Base-by-base conservation (phyloP, 2,797 vertebrate species). In the Bradypus variegatus region DNA sequence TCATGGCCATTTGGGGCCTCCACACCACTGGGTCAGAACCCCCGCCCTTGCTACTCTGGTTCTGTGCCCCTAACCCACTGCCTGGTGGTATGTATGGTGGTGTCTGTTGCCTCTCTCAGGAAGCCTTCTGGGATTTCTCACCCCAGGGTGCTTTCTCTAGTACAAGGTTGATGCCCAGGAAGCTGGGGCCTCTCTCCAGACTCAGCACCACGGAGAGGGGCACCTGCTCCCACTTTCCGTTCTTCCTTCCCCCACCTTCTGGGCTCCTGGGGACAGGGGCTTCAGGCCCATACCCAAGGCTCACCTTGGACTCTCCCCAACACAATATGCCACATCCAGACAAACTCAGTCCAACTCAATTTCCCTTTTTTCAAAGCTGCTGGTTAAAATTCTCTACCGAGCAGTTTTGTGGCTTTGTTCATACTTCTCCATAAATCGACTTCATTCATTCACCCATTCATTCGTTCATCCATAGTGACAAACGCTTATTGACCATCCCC, bases 201-300 rank as follows among this genome's bases (percentile, higher is more conserved):
- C 29, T 19, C 87, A 62, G 31, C 60, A 1, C 50, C 31, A 7
- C 19, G 70, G 27, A n/a, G 6, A 4, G 83, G 48, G 23, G 16
- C 72, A 1, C 36, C 41, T 0, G 10, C 1, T 3, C 21, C 53
- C 2, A 10, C 31, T 31, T 8, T n/a, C 16, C 0, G 0, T 6
- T 2, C 16, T 2, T 0, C 23, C 38, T 5, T n/a, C 21, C 11
- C 21, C 36, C 19, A 25, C 6, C 38, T 8, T 58, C 48, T 7
- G 5, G 55, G 84, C 2, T 8, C 81, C 48, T 0, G 15, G 23
- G 27, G 9, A 65, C 48, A 21, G 36, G 19, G n/a, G 11, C 50
- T 3, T 76, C 69, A 12, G 4, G 15, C 27, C 10, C 14, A 8
- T 73, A 5, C 21, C 27, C 13, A 14, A 15, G 73, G 60, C n/a